Evolutionary conservation across 2,113 vertebrate genomes (phyloP), one percentile per base, ranked within the genome.

Genomic region (Poeciliopsis retropinna): DNA sequence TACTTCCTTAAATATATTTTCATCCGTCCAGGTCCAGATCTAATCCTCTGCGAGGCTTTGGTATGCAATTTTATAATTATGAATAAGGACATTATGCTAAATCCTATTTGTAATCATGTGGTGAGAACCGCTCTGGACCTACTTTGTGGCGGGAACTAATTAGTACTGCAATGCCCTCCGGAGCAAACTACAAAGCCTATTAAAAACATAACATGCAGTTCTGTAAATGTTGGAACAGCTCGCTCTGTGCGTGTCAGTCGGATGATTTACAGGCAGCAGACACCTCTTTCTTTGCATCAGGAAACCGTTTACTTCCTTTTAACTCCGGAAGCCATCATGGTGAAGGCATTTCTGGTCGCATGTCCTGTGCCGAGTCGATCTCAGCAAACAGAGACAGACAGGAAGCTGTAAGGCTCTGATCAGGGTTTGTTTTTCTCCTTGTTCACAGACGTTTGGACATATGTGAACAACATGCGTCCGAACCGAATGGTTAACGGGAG

Each of bases 301-400:
- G 22, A 1, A 41, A 5, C 17, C 47, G 5, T 44, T 39, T 64
- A 27, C 3, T 3, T 61, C 6, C 29, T 47, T 8, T 39, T 63
- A 61, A 66, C n/a, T 78, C 17, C 67, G 85, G 81, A 91, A 88
- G 61, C 73, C 5, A 64, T 87, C 70, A 80, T 12, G 0, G 9
- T 4, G 15, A 71, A 83, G 14, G 75, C 12, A 85, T 90, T 82
- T 78, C 32, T 3, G 22, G 30, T 47, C 75, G n/a, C 7, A 2
- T 28, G 9, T 84, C 82, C 85, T 89, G 80, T 71, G 64, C 54
- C 51, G 13, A 39, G 0, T 5, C 73, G 41, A 84, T 2, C 7
- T 54, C 75, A 60, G 34, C 29, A 60, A 30, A 25, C 17, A 34
- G 32, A 77, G 60, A 19, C 25, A 28, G 14, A 63, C 22, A 65